Conservation (phyloP, 2,888 invertebrate genomes). For the Gortyna flavago region DNA sequence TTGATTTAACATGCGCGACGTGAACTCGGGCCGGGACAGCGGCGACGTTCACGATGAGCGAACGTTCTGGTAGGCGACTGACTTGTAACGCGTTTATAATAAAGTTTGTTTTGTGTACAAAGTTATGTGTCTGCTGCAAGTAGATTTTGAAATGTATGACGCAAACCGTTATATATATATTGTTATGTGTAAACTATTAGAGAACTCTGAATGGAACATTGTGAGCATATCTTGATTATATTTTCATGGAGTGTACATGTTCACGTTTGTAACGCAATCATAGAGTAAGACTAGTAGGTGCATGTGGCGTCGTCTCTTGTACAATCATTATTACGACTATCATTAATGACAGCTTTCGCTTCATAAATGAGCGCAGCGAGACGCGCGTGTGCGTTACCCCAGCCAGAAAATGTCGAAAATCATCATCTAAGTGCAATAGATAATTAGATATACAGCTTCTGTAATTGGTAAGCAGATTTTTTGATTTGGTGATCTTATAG, state of each 20-base stretch:
- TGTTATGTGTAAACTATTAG: constrained; percentile 25
- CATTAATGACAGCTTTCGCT: not conserved
- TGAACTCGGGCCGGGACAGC: not conserved
- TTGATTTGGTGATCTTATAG: no score
- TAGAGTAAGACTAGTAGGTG: not conserved
- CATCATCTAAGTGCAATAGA: no score
- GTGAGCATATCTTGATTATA: constrained; percentile 6
- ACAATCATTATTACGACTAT: constrained; percentile 2
- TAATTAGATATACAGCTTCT: no score
- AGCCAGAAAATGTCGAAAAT: no score
- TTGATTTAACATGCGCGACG: not conserved
- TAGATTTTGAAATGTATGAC: constrained; percentile 29
- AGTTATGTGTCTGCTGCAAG: constrained; percentile 22
- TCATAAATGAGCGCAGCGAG: not conserved
- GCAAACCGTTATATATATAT: constrained; percentile 32
- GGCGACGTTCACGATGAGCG: not conserved
- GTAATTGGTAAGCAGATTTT: no score
- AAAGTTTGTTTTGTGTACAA: constrained; percentile 45
- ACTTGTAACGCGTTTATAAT: constrained; percentile 22
- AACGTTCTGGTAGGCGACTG: not conserved
- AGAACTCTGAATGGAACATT: constrained; percentile 9
- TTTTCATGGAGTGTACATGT: not conserved
- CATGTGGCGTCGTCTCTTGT: not conserved
- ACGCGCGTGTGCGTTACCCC: no score
- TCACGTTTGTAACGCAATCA: not conserved